Percentiles rank a stretch among this genome's conserved stretches.
These are phyloP conservation scores for Cryptotermes secundus DNA, from an alignment of 1,140 invertebrate species.

Conservation along the genomic window DNA sequence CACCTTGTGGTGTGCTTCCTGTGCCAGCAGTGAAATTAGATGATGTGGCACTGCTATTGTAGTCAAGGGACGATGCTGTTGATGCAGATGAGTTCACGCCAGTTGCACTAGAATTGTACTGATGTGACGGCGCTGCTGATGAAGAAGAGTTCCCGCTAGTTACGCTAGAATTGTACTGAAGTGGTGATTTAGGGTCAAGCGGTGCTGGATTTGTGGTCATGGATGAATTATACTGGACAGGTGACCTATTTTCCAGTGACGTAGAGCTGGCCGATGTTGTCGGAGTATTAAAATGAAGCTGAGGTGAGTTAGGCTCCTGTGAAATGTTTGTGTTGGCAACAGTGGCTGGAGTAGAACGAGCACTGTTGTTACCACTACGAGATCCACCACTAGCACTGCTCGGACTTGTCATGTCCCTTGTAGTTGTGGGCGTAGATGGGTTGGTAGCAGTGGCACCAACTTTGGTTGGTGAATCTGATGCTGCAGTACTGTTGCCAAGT, in stretches of 20 bases:
- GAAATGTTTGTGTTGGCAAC: not conserved
- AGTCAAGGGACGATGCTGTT: not conserved
- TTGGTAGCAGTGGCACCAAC: constrained; percentile 40
- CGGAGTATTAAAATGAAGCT: constrained; percentile 20
- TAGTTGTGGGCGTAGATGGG: constrained; percentile 31
- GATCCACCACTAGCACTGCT: constrained; percentile 28
- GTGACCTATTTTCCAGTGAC: not conserved
- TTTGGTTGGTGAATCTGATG: constrained; percentile 41
- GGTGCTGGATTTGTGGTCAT: constrained; percentile 10
- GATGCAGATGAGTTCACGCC: not conserved
- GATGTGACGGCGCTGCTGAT: not conserved
- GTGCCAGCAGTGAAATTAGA: constrained; percentile 1
- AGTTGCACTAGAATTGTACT: not conserved
- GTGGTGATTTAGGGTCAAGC: not conserved
- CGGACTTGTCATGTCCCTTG: constrained; percentile 22
- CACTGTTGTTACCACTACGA: constrained; percentile 33
- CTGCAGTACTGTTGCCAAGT: constrained; percentile 38
- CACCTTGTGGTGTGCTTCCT: not conserved
- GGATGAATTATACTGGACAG: not conserved
- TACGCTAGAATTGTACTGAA: not conserved
- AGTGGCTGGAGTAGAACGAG: constrained; percentile 32
- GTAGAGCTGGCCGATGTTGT: not conserved
- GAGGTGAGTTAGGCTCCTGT: constrained; percentile 2
- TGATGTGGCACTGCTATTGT: not conserved
- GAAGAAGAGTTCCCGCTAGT: not conserved